A percentile compares a stretch with the other conserved stretches of the same genome.
These are phyloP conservation scores for Nanger granti DNA, from an alignment of 2,113 vertebrate species.

Conservation along the genomic window DNA sequence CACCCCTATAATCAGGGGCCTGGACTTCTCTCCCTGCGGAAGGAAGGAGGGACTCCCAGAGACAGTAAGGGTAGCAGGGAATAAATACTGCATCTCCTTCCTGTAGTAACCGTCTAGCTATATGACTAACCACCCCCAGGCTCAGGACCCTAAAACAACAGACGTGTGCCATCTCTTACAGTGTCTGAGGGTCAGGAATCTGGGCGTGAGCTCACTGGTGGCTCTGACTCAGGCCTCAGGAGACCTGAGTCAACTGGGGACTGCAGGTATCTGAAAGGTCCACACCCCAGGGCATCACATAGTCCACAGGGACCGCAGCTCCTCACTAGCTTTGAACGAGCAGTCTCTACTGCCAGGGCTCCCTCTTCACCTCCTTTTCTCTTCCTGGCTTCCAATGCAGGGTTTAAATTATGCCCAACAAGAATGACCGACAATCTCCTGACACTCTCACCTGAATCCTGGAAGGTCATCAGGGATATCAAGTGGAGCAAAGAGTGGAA, in stretches of 20 bases:
- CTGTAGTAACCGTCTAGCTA: neutral
- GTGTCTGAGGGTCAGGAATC: neutral
- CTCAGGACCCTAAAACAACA: neutral
- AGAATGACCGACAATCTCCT: neutral
- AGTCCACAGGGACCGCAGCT: neutral
- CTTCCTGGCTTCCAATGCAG: neutral
- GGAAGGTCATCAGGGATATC: neutral
- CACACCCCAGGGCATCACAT: neutral
- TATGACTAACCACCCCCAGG: neutral
- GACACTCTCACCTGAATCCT: neutral
- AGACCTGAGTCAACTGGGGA: neutral
- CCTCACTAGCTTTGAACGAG: neutral
- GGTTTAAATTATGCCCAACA: neutral
- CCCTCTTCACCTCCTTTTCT: neutral
- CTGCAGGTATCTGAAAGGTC: neutral
- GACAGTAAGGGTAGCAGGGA: neutral
- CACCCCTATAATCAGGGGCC: neutral
- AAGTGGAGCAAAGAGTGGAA: neutral
- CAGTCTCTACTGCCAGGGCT: neutral
- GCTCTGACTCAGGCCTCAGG: neutral
- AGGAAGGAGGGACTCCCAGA: neutral
- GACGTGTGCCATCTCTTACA: neutral
- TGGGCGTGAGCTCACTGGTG: neutral
- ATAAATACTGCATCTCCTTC: neutral
- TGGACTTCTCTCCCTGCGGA: neutral